Evolutionary conservation across 2,888 invertebrate species (phyloP).

Genomic region (Agrotis exclamationis): DNA sequence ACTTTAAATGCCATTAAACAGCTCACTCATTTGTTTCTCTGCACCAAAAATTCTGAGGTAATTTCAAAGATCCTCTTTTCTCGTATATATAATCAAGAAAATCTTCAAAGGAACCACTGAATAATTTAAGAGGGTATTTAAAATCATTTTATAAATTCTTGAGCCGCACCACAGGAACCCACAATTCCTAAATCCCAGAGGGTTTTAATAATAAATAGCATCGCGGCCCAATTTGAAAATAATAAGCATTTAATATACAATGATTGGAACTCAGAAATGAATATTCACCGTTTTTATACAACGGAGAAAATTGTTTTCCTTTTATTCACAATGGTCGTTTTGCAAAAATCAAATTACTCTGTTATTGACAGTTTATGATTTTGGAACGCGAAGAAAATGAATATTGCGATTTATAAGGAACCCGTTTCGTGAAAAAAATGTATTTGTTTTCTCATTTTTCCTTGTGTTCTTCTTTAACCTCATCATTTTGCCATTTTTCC

Average conservation of each 20-base stretch:
- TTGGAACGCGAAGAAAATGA: slow-evolving; percentile 16
- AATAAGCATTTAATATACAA: slow-evolving; percentile 62
- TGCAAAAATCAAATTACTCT: slow-evolving; percentile 53
- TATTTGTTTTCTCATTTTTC: neutral
- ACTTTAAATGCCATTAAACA: slow-evolving; percentile 27
- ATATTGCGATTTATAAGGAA: slow-evolving; percentile 7
- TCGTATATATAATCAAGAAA: slow-evolving; percentile 69
- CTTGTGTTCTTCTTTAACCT: neutral
- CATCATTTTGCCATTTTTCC: too few species aligned
- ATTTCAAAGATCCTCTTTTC: slow-evolving; percentile 64
- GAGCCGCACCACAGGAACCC: slow-evolving; percentile 62
- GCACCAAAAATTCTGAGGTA: slow-evolving; percentile 64
- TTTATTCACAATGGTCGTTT: slow-evolving; percentile 36
- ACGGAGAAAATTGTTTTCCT: slow-evolving; percentile 36
- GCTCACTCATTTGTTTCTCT: slow-evolving; percentile 34
- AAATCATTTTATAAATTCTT: slow-evolving; percentile 77
- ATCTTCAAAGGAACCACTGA: slow-evolving; percentile 77
- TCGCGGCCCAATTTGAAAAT: slow-evolving; percentile 64
- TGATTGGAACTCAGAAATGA: slow-evolving; percentile 50
- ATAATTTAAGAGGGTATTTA: slow-evolving; percentile 78
- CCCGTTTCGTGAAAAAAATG: neutral
- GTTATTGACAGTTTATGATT: slow-evolving; percentile 51
- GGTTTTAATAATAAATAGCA: slow-evolving; percentile 76
- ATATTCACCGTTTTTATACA: slow-evolving; percentile 39
- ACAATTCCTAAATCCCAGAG: slow-evolving; percentile 68